Percentiles rank a stretch among this genome's conserved stretches.
Conservation (phyloP, 1,140 invertebrate species). For the Platorchestia sp. region DNA sequence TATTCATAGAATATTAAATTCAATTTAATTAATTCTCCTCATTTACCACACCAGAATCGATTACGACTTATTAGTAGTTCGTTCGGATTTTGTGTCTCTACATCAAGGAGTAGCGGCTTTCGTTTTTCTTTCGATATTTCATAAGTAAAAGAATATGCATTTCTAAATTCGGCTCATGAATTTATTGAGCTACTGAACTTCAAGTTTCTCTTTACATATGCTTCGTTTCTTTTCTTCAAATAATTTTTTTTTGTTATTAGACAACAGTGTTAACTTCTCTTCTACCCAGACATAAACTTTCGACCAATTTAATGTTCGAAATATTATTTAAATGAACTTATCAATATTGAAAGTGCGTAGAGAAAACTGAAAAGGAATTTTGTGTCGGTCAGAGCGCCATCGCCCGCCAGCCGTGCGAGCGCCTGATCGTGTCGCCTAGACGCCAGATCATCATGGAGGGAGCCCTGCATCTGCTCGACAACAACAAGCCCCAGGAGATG, state of each 20-base stretch:
- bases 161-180: neutral
- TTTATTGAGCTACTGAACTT: neutral
- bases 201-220: neutral
- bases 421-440: slow-evolving; percentile 77
- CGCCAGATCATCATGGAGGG: slow-evolving; percentile 78
- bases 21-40: too few relatives aligned
- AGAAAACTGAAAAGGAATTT: neutral
- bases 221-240: neutral
- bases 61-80: neutral
- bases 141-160: neutral
- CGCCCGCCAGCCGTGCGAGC: slow-evolving; percentile 79
- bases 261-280: neutral
- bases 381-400: slow-evolving; percentile 72
- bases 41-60: too few relatives aligned
- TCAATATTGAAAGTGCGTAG: neutral
- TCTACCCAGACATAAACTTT: neutral
- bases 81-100: neutral
- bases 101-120: neutral
- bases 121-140: neutral
- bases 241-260: neutral
- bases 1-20: too few relatives aligned
- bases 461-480: slow-evolving; percentile 75
- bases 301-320: neutral
- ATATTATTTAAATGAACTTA: neutral
- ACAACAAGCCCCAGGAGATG: slow-evolving; percentile 76